phyloP scores from a whole-genome alignment of 2,113 vertebrate genomes.

The Leptodactylus fuscus region DNA sequence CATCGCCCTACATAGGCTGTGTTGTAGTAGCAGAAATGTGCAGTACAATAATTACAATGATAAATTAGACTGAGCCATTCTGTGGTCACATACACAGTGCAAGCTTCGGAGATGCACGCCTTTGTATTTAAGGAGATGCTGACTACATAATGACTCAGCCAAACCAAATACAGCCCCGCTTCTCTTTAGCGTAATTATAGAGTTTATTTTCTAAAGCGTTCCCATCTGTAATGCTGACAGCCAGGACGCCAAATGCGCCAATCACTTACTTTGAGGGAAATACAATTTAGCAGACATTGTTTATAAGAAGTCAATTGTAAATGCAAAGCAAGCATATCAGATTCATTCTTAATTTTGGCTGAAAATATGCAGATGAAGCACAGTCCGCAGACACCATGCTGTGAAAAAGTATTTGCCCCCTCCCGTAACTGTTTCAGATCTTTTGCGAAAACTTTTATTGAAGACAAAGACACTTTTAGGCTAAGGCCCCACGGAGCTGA shows the following conservation, averaged over 20 bases:
- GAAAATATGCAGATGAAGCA: neutral
- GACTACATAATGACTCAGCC: constrained; percentile 29
- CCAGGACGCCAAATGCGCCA: neutral
- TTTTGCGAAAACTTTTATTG: no score
- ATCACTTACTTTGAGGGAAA: neutral
- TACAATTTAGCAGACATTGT: neutral
- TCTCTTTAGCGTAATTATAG: constrained; percentile 12
- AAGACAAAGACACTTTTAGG: no score
- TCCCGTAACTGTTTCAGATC: no score
- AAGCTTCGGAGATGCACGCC: neutral
- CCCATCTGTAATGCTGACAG: neutral
- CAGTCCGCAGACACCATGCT: neutral
- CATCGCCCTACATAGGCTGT: neutral
- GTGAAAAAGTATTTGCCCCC: neutral
- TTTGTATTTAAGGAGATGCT: constrained; percentile 15
- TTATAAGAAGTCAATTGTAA: neutral
- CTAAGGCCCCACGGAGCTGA: no score
- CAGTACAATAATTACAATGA: neutral
- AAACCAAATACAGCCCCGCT: neutral
- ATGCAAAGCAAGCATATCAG: neutral
- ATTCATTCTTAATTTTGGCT: neutral
- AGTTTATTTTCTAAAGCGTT: neutral
- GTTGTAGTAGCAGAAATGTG: neutral
- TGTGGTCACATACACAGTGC: neutral
- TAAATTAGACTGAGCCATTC: neutral